Conservation (phyloP, 2,797 vertebrate species). For the Myotis pilosus region DNA sequence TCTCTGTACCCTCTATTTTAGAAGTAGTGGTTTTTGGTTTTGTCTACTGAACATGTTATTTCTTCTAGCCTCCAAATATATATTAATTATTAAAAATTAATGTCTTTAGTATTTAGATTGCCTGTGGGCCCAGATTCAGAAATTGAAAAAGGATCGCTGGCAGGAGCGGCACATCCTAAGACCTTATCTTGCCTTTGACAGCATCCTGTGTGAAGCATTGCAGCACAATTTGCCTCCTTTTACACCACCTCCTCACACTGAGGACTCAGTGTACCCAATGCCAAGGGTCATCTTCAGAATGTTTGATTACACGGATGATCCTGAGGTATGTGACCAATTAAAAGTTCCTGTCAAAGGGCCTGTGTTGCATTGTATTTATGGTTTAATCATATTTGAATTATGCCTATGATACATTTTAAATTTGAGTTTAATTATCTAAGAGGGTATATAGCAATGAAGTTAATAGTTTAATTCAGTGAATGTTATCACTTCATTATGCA, state of each 20-base stretch:
- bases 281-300: constrained; percentile 96
- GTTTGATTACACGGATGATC: constrained; percentile 99
- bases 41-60: constrained; percentile 40
- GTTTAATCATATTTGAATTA: background rate
- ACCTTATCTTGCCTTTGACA: constrained; percentile 98
- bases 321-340: constrained; percentile 87
- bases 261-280: constrained; percentile 93
- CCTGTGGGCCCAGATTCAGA: constrained; percentile 98
- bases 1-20: constrained; percentile 38
- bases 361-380: background rate
- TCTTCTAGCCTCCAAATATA: constrained; percentile 15
- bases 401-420: background rate
- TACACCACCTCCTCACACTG: constrained; percentile 95
- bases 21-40: constrained; percentile 7
- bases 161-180: constrained; percentile 97
- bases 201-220: constrained; percentile 96
- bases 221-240: constrained; percentile 99
- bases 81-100: constrained; percentile 65
- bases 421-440: background rate
- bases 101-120: constrained; percentile 95
- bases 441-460: background rate
- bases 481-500: background rate
- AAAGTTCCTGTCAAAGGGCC: background rate
- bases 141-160: constrained; percentile 98
- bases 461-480: background rate